A percentile compares a stretch with the other conserved stretches of the same genome.
These are phyloP conservation scores for Littorina saxatilis DNA, from an alignment of 1,140 invertebrate species.

Conservation along the genomic window DNA sequence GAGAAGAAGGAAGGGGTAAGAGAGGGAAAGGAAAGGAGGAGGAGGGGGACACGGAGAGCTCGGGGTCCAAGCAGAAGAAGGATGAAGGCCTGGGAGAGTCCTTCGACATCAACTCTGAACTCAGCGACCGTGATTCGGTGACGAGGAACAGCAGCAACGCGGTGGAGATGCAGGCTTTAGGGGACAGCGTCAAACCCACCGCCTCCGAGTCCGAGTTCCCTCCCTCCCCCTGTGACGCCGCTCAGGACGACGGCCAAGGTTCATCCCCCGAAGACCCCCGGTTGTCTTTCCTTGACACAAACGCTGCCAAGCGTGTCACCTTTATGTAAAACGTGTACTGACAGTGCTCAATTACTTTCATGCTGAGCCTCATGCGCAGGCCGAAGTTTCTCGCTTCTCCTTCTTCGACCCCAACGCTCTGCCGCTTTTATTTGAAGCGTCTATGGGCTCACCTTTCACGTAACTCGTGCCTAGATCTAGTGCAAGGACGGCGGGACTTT, in stretches of 20 bases:
- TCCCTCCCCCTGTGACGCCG: neutral
- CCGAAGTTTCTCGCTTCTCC: no score
- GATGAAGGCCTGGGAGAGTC: slow-evolving; percentile 57
- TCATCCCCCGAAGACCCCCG: slow-evolving; percentile 16
- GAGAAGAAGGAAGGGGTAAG: neutral
- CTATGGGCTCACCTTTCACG: no score
- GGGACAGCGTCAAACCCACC: neutral
- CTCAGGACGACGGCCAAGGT: neutral
- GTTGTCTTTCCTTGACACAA: slow-evolving; percentile 19
- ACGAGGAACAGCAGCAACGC: slow-evolving; percentile 30
- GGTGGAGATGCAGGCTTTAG: slow-evolving; percentile 33
- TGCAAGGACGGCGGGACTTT: no score
- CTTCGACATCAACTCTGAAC: slow-evolving; percentile 50
- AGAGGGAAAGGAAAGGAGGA: no score
- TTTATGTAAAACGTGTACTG: slow-evolving; percentile 35
- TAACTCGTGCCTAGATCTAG: no score
- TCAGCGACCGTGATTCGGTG: slow-evolving; percentile 37
- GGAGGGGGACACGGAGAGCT: slow-evolving; percentile 27
- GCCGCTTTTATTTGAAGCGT: no score
- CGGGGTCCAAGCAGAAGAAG: slow-evolving; percentile 30
- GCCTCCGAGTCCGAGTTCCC: neutral
- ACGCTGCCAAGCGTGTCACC: slow-evolving; percentile 22
- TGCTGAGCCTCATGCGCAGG: no score
- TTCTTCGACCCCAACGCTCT: no score
- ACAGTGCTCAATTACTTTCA: no score